Base-by-base conservation (phyloP, 2,797 vertebrate species). In the Bradypodion ventrale region DNA sequence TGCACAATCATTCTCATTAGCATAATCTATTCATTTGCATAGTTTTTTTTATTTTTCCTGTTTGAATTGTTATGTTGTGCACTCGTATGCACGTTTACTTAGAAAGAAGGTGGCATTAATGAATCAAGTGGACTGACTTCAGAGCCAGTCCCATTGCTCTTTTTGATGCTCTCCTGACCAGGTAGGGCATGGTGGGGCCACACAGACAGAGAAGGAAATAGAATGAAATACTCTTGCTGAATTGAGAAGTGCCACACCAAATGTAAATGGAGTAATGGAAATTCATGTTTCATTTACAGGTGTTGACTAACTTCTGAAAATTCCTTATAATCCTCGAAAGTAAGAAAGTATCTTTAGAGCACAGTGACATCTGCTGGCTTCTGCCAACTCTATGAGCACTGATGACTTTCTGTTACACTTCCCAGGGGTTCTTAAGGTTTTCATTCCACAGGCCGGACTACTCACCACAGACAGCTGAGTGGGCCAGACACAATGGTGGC, bases 361-460 rank as follows among this genome's bases (percentile, higher is more conserved):
- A 95, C 72, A 93, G 92, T 95, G 95, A 95, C 95, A 94, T 94
- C 95, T 95, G 93, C 94, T 96, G 94, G 94, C 59, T 75, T 75
- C 35, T 84, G 82, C 86, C 84, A 79, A 90, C 90, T 80, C 49
- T 82, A 62, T 1, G 83, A 78, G 9, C 29, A 59, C 32, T n/a
- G 23, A 12, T 46, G 0, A 52, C 35, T 40, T 37, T 83, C 40
- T 63, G 60, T 46, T 59, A 73, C 60, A n/a, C 69, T 0, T 1
- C n/a, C n/a, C n/a, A n/a, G n/a, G n/a, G n/a, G n/a, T n/a, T n/a
- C n/a, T n/a, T n/a, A n/a, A n/a, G n/a, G n/a, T n/a, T n/a, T n/a
- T n/a, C n/a, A n/a, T n/a, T n/a, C n/a, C n/a, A n/a, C n/a, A n/a
- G n/a, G n/a, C n/a, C n/a, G n/a, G n/a, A n/a, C n/a, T n/a, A n/a